These are phyloP conservation scores for Lepus timidus DNA, from an alignment of 2,113 vertebrate species.

Conservation along the genomic window DNA sequence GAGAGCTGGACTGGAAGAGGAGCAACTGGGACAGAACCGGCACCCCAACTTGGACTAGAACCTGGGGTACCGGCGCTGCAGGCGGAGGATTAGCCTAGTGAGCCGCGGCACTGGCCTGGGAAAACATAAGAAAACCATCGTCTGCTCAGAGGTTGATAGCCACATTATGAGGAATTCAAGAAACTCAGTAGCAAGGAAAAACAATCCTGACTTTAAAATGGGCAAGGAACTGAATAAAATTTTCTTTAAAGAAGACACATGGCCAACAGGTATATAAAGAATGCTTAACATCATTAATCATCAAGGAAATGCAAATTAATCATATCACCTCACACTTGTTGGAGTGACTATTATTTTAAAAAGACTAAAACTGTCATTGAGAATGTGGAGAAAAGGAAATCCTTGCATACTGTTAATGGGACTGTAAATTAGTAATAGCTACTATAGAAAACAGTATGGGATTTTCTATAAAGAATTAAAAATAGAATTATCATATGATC, in stretches of 20 bases:
- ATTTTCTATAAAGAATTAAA: neutral
- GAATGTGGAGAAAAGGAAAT: neutral
- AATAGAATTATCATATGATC: neutral
- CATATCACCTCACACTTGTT: neutral
- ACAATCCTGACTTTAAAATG: neutral
- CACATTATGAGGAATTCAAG: neutral
- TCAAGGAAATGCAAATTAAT: neutral
- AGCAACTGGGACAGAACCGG: too few species aligned
- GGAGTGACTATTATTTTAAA: neutral
- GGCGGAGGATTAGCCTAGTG: too few species aligned
- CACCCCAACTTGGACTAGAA: too few species aligned
- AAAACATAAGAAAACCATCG: neutral
- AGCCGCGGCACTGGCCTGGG: too few species aligned
- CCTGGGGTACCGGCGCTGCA: too few species aligned
- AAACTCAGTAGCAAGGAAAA: neutral
- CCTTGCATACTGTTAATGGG: neutral
- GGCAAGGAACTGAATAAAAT: neutral
- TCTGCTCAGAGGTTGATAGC: neutral
- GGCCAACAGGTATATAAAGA: neutral
- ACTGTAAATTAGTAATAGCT: neutral
- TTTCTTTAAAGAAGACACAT: neutral
- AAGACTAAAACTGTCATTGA: neutral
- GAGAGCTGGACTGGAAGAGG: too few species aligned
- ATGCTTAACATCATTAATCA: neutral
- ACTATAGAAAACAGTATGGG: neutral